A percentile compares a stretch with the other conserved stretches of the same genome.
These are phyloP conservation scores for Himalopsyche kuldschensis DNA, from an alignment of 2,888 invertebrate species.

Conservation along the genomic window DNA sequence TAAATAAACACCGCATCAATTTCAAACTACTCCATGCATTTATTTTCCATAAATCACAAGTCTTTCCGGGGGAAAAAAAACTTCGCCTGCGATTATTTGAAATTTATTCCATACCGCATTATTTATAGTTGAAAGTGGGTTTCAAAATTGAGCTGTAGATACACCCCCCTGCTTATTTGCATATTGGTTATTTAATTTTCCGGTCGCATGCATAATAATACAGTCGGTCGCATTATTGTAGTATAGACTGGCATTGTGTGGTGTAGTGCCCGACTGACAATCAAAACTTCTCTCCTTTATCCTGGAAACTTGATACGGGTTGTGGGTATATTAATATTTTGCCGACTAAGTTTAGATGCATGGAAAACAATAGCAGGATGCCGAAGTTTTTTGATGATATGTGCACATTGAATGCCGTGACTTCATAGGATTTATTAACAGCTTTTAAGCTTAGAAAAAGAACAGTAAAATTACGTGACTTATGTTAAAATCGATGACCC, in stretches of 20 bases:
- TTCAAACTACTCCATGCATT: background rate
- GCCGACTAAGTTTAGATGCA: constrained; percentile 5
- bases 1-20: background rate
- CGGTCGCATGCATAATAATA: constrained; percentile 32
- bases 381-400: background rate
- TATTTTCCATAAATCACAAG: background rate
- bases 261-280: constrained; percentile 15
- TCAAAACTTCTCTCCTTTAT: constrained; percentile 20
- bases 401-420: background rate
- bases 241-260: constrained; percentile 21
- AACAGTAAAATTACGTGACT: background rate
- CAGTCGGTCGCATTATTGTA: constrained; percentile 9
- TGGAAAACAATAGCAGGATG: background rate
- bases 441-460: background rate
- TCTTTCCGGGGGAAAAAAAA: background rate
- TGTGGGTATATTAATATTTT: constrained; percentile 18
- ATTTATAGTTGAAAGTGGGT: background rate
- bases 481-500: no score
- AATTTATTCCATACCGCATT: background rate
- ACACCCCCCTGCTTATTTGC: constrained; percentile 22
- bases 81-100: background rate
- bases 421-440: background rate
- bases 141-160: background rate
- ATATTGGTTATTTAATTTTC: constrained; percentile 40
- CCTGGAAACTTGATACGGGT: constrained; percentile 21